Percentiles rank a stretch among this genome's conserved stretches.
phyloP scores from a whole-genome alignment of 2,888 invertebrate species.

The Mythimna lalbum region DNA sequence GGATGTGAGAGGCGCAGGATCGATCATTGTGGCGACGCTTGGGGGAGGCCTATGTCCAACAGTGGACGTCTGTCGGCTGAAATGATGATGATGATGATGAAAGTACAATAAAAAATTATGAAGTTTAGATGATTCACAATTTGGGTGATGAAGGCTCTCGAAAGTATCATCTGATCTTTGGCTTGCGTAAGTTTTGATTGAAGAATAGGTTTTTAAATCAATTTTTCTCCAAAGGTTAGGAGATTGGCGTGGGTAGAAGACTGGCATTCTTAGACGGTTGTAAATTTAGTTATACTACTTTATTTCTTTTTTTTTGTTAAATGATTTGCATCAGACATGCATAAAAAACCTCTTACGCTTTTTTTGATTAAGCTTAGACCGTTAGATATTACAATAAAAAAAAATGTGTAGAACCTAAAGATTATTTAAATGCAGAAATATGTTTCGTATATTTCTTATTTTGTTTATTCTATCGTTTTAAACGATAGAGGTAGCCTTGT shows the following conservation, averaged over 20 bases:
- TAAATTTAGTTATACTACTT: not conserved
- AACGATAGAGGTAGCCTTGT: too few relatives aligned
- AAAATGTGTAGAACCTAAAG: not conserved
- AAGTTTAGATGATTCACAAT: conserved; percentile 8
- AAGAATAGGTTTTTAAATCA: not conserved
- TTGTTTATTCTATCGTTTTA: too few relatives aligned
- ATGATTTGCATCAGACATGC: not conserved
- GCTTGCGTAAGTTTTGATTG: conserved; percentile 8
- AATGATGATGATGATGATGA: too few relatives aligned
- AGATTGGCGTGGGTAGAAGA: not conserved
- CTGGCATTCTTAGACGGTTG: not conserved
- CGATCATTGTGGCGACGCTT: too few relatives aligned
- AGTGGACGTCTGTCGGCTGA: too few relatives aligned
- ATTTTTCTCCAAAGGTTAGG: conserved; percentile 11
- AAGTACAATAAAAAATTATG: not conserved
- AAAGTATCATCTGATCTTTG: conserved; percentile 9
- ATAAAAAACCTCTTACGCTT: not conserved
- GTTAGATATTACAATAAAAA: not conserved
- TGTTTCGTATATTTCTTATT: too few relatives aligned
- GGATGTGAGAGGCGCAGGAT: too few relatives aligned
- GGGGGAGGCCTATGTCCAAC: too few relatives aligned
- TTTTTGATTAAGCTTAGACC: not conserved
- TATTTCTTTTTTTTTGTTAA: not conserved
- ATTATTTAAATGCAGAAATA: not conserved
- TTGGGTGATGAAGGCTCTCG: conserved; percentile 19